Conservation (phyloP, 2,113 vertebrate genomes). For the Otus sunia region DNA sequence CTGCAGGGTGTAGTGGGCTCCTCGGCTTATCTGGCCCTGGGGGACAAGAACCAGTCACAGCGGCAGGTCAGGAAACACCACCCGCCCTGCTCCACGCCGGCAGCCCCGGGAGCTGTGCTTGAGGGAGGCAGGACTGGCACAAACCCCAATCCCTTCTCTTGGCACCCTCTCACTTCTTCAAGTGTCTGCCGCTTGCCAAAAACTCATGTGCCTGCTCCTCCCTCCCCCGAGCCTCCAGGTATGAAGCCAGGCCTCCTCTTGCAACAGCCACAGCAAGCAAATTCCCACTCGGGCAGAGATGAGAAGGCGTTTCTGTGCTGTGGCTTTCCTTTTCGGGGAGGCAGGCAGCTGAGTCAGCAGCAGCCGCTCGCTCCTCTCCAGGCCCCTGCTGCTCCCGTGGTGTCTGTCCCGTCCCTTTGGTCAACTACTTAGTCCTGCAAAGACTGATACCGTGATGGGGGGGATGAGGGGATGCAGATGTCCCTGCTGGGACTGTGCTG, state of each 20-base stretch:
- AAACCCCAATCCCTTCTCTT: background rate
- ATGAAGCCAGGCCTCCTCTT: background rate
- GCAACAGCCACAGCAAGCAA: background rate
- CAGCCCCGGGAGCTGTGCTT: fast-evolving
- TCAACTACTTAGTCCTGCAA: background rate
- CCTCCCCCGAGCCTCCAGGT: background rate
- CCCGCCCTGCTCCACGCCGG: fast-evolving
- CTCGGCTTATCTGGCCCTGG: conserved; percentile 86
- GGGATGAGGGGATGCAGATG: background rate
- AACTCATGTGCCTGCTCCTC: background rate
- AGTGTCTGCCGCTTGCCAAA: background rate
- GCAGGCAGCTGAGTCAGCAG: background rate
- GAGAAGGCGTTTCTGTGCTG: background rate
- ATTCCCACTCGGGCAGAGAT: background rate
- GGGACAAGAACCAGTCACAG: background rate
- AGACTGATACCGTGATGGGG: fast-evolving
- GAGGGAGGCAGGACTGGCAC: background rate
- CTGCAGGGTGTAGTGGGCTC: conserved; percentile 86
- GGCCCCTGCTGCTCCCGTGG: background rate
- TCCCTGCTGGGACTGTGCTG: fast-evolving
- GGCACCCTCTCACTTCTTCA: fast-evolving
- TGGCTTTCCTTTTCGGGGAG: background rate
- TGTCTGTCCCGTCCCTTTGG: background rate
- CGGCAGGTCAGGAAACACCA: background rate
- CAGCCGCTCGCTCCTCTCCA: background rate